Evolutionary conservation across 2,888 invertebrate genomes (phyloP).

Genomic region (Brachyptera risi): DNA sequence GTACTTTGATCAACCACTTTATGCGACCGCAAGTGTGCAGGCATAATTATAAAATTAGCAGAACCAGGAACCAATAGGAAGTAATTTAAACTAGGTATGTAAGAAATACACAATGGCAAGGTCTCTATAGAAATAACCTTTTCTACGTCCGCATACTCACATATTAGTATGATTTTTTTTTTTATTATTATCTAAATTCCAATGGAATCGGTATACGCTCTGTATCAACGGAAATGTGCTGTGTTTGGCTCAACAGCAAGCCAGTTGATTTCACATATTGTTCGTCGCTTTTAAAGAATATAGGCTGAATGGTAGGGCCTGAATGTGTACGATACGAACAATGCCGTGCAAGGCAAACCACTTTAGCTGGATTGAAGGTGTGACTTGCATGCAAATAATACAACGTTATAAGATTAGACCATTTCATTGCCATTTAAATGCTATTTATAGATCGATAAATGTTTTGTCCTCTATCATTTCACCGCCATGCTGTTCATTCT

Average conservation of each 20-base stretch:
- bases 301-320: neutral
- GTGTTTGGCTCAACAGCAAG: too few relatives aligned
- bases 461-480: conserved; percentile 2
- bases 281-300: too few relatives aligned
- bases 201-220: too few relatives aligned
- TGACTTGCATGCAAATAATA: conserved; percentile 11
- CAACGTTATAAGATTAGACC: conserved; percentile 12
- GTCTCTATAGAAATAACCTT: neutral
- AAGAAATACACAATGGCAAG: neutral
- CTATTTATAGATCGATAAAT: conserved; percentile 17
- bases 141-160: neutral
- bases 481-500: neutral
- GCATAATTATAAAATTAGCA: neutral
- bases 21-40: too few relatives aligned
- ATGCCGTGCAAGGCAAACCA: conserved; percentile 3
- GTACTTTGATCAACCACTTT: too few relatives aligned
- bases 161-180: neutral
- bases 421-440: conserved; percentile 6
- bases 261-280: too few relatives aligned
- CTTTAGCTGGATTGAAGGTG: conserved; percentile 16
- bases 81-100: neutral
- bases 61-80: neutral
- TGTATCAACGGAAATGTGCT: too few relatives aligned
- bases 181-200: too few relatives aligned
- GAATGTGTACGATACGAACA: neutral